Percentiles rank a stretch among this genome's conserved stretches.
Conservation (phyloP, 2,888 invertebrate genomes). For the Tipula vernalis region DNA sequence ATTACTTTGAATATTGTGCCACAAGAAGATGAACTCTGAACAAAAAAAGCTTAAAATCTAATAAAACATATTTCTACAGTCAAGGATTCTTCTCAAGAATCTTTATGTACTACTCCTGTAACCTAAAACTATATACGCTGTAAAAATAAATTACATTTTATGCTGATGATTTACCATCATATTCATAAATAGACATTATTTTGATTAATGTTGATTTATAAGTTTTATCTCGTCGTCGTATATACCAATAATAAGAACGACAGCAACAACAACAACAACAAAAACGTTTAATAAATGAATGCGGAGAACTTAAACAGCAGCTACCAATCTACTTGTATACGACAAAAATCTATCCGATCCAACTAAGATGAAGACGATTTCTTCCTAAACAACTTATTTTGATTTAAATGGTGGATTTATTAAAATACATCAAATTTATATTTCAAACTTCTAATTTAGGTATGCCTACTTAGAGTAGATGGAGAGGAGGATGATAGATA, state of each 20-base stretch:
- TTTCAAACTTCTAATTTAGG: background rate
- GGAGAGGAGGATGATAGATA: background rate
- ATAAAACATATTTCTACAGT: background rate
- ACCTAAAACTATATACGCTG: background rate
- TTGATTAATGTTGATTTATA: background rate
- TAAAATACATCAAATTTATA: background rate
- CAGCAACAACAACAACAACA: background rate
- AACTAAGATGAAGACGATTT: background rate
- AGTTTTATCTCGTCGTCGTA: background rate
- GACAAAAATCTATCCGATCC: background rate
- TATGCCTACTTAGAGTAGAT: too few species aligned
- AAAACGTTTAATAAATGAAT: background rate
- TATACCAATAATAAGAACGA: background rate
- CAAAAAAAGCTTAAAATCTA: background rate
- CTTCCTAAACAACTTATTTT: background rate
- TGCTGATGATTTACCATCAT: background rate
- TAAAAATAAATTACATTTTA: background rate
- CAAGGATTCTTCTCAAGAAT: background rate
- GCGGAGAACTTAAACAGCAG: background rate
- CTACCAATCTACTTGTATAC: background rate
- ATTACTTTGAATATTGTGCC: background rate
- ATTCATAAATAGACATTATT: conserved; percentile 4
- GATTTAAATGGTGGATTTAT: background rate
- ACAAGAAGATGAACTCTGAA: background rate
- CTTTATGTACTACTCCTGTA: background rate